Evolutionary conservation across 2,113 vertebrate genomes (phyloP), one percentile per base, ranked within the genome.

Genomic region (Macrotis lagotis): DNA sequence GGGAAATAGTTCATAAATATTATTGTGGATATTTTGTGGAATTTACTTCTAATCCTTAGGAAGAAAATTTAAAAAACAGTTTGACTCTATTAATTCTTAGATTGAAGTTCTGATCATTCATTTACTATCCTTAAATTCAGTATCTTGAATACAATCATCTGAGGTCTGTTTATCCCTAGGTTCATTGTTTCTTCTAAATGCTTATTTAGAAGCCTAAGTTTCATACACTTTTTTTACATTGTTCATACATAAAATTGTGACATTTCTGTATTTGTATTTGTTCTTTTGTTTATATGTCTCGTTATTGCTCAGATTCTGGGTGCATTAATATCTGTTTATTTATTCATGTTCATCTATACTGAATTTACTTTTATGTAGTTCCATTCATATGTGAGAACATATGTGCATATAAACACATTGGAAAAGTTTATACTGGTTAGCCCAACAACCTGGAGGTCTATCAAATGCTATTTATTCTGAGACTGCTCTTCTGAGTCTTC

Each of bases 381-480:
- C 2, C 89, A 66, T 25, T 37, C 8, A 25, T 50, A 3, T 92
- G 51, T 93, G 3, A 83, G 3, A 44, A 53, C 31, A 51, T 88
- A 90, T 83, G 16, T 88, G 47, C 8, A 1, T 51, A 0, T 44
- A 47, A 50, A 31, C 90, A 25, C 49, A 9, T 48, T 37, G 55
- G 37, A 95, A 28, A 74, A 51, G 93, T 74, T 53, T 89, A 10
- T 92, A 66, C 94, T 96, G 94, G 53, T 89, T 94, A 92, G 94
- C 97, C 96, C 44, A 89, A 52, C 90, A 95, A 59, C 90, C 49
- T 49, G 37, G 53, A 94, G 93, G 11, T 95, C 66, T 97, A 55
- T 94, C 53, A 83, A 88, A 93, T 91, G 89, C 94, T 94, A 91
- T 49, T 94, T 94, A 91, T 49, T 94, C 89, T 31, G 74, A 50